These are phyloP conservation scores for Rousettus madagascariensis DNA, from an alignment of 2,797 vertebrate genomes.

Conservation along the genomic window DNA sequence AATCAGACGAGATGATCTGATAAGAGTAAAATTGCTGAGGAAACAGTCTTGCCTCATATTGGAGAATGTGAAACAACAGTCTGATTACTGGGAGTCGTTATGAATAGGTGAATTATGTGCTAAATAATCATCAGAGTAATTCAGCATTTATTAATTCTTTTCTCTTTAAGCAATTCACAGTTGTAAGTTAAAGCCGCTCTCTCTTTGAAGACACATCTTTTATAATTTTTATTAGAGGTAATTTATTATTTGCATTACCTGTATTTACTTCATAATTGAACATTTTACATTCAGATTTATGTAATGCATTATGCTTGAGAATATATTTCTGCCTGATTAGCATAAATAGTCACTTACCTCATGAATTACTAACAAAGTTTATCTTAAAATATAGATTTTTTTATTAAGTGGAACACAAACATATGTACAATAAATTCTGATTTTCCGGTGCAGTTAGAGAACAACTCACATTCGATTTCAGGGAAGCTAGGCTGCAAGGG, in stretches of 20 bases:
- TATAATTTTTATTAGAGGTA: slow-evolving; percentile 88
- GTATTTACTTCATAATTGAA: slow-evolving; percentile 90
- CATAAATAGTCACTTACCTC: slow-evolving; percentile 90
- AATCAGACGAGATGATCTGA: slow-evolving; percentile 89
- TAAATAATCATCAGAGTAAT: slow-evolving; percentile 85
- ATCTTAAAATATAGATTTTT: slow-evolving; percentile 88
- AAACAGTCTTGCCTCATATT: slow-evolving; percentile 82
- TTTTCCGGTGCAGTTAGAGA: slow-evolving; percentile 76
- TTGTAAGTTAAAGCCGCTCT: slow-evolving; percentile 83
- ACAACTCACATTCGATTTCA: slow-evolving; percentile 29
- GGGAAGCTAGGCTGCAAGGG: neutral
- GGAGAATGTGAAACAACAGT: slow-evolving; percentile 81
- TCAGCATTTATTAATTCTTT: slow-evolving; percentile 88
- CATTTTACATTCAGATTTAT: slow-evolving; percentile 91
- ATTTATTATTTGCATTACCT: slow-evolving; percentile 90
- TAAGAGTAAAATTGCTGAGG: slow-evolving; percentile 86
- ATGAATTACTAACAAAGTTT: slow-evolving; percentile 91
- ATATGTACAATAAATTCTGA: slow-evolving; percentile 86
- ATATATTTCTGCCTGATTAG: slow-evolving; percentile 89
- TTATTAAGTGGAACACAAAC: slow-evolving; percentile 88
- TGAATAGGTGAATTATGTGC: slow-evolving; percentile 85
- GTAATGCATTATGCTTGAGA: slow-evolving; percentile 87
- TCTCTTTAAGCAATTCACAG: slow-evolving; percentile 86
- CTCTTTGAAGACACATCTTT: slow-evolving; percentile 87
- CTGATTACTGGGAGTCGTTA: slow-evolving; percentile 83